These are phyloP conservation scores for Pocillopora verrucosa DNA, from an alignment of 64 coral and sea anemone species.

Conservation along the genomic window DNA sequence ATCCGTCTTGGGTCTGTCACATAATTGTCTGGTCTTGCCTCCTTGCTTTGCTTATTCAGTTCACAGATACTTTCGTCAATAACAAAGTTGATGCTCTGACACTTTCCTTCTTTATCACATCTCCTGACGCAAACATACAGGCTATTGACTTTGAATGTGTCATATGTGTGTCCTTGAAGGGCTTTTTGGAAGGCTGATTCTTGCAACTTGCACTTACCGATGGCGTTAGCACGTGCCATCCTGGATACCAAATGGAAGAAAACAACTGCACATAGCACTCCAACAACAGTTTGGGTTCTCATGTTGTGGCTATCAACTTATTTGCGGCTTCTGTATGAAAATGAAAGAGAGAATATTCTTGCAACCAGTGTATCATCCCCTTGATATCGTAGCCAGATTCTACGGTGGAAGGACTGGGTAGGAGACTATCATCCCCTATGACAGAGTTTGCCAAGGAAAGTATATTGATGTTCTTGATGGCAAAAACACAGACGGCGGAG, in stretches of 20 bases:
- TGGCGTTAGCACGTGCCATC: neutral
- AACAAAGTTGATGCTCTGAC: neutral
- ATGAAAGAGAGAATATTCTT: too few relatives aligned
- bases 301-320: too few relatives aligned
- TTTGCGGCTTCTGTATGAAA: too few relatives aligned
- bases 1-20: neutral
- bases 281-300: neutral
- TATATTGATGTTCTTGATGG: too few relatives aligned
- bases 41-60: constrained; percentile 1
- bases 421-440: too few relatives aligned
- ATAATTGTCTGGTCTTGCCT: neutral
- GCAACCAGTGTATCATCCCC: too few relatives aligned
- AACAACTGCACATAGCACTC: neutral
- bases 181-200: neutral
- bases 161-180: neutral
- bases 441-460: too few relatives aligned
- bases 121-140: neutral
- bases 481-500: too few relatives aligned
- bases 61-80: neutral
- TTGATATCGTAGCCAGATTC: too few relatives aligned
- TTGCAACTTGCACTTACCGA: neutral
- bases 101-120: constrained; percentile 2
- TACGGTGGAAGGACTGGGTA: too few relatives aligned
- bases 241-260: neutral
- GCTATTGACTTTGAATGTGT: neutral